Conservation (phyloP, 1,140 invertebrate genomes). For the Harlomillsia oculata region DNA sequence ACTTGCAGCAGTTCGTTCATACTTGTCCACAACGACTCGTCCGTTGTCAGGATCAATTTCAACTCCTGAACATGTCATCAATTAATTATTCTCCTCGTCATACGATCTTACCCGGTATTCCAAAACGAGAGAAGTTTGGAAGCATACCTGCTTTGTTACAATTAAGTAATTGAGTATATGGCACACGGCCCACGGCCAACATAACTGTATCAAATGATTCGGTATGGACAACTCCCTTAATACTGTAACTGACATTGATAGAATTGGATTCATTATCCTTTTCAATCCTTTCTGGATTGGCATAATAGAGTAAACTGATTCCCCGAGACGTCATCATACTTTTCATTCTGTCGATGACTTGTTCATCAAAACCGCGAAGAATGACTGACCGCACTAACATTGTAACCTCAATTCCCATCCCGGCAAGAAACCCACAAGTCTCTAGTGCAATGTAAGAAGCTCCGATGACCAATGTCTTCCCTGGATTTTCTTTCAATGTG, state of each 20-base stretch:
- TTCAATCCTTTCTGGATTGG: slow-evolving; percentile 65
- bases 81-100: background rate
- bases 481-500: slow-evolving; percentile 51
- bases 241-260: slow-evolving; percentile 13
- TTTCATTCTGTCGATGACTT: slow-evolving; percentile 79
- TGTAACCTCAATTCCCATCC: slow-evolving; percentile 54
- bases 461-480: slow-evolving; percentile 57
- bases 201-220: slow-evolving; percentile 58
- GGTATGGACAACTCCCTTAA: slow-evolving; percentile 43
- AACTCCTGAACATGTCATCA: slow-evolving; percentile 45
- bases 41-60: slow-evolving; percentile 51
- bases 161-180: slow-evolving; percentile 59
- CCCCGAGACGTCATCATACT: slow-evolving; percentile 74
- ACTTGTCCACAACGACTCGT: slow-evolving; percentile 46
- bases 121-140: background rate
- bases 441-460: slow-evolving; percentile 60
- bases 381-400: slow-evolving; percentile 88
- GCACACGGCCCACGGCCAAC: slow-evolving; percentile 66
- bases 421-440: slow-evolving; percentile 56
- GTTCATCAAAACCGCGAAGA: slow-evolving; percentile 90
- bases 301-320: slow-evolving; percentile 70
- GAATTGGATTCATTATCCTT: slow-evolving; percentile 51
- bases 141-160: slow-evolving; percentile 47
- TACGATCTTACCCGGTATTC: background rate
- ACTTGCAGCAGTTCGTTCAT: slow-evolving; percentile 46